Evolutionary conservation across 2,113 vertebrate species (phyloP).

Genomic region (Okapia johnstoni): DNA sequence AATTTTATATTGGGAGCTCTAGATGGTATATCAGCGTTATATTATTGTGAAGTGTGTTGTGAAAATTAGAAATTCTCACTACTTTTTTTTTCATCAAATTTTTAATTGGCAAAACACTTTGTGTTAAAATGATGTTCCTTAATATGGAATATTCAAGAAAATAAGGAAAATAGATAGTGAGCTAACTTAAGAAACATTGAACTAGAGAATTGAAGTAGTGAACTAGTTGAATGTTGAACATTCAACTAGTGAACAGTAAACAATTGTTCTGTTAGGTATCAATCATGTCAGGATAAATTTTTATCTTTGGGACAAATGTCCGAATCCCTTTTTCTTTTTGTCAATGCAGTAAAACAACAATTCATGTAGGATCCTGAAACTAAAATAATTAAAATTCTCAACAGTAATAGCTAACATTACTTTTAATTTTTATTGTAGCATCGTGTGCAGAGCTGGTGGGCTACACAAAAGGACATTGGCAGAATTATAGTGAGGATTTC

Average conservation of each 20-base stretch:
- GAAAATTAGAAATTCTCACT: slow-evolving; percentile 12
- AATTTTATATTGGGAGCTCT: neutral
- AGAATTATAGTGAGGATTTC: slow-evolving; percentile 75
- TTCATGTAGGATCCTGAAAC: slow-evolving; percentile 45
- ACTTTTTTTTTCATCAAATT: neutral
- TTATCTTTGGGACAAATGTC: neutral
- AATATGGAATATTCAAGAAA: slow-evolving; percentile 2
- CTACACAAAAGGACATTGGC: slow-evolving; percentile 70
- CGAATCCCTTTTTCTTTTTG: slow-evolving; percentile 12
- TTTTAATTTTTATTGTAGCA: slow-evolving; percentile 74
- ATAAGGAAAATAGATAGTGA: neutral
- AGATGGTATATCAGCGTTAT: neutral
- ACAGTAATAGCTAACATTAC: slow-evolving; percentile 39
- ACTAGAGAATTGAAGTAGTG: neutral
- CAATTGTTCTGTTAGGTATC: neutral
- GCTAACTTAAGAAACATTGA: neutral
- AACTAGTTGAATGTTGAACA: neutral
- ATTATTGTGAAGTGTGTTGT: slow-evolving; percentile 16
- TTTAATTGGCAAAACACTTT: neutral
- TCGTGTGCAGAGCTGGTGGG: slow-evolving; percentile 70
- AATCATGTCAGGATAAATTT: neutral
- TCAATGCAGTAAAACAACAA: neutral
- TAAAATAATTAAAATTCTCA: slow-evolving; percentile 40
- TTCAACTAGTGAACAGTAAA: neutral
- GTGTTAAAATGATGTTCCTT: slow-evolving; percentile 1